Base-by-base conservation (phyloP, 2,888 invertebrate genomes). In the Hyppa rectilinea region DNA sequence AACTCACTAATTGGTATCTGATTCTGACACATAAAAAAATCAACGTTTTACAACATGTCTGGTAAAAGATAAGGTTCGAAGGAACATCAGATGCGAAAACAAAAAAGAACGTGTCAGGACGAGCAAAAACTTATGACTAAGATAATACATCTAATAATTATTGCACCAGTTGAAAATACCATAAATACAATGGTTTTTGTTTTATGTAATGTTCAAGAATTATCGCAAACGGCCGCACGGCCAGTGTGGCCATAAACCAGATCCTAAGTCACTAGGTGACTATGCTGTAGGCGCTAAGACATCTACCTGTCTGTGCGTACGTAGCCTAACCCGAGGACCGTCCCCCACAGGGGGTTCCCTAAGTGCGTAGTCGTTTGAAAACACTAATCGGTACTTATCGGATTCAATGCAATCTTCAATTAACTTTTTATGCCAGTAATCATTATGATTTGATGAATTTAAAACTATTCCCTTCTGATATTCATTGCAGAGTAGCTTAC, bases 21-120 rank as follows among this genome's bases (percentile, higher is more conserved):
- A 84, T 80, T 80, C 78, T 85, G 84, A 89, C 85, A 88, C 84
- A 88, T 88, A 89, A 90, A 90, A 74, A 68, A 74, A 70, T 78
- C 85, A 81, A 62, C 66, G 87, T 89, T 91, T 90, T 88, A 91
- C 88, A 91, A 89, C 89, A 89, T 76, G 89, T 85, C 88, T 89
- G 89, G 85, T 85, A 81, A 66, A 83, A 89, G 88, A 90, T 91
- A 91, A 87, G 85, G 72, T 80, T n/a, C 65, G 64, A 56, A 47
- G 7, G 47, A 73, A 38, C 69, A 72, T 64, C 62, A 75, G 83
- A 83, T 85, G 86, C 78, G 84, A 88, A 87, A 74, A 50, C 52
- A 62, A 55, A 70, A 65, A 71, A 64, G n/a, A 59, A 66, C n/a
- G 40, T 61, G 56, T 47, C 14, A n/a, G 17, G 6, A 20, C 9